Evolutionary conservation across 2,888 invertebrate genomes (phyloP), one percentile per base, ranked within the genome.

Genomic region (Bruchidius siliquastri): DNA sequence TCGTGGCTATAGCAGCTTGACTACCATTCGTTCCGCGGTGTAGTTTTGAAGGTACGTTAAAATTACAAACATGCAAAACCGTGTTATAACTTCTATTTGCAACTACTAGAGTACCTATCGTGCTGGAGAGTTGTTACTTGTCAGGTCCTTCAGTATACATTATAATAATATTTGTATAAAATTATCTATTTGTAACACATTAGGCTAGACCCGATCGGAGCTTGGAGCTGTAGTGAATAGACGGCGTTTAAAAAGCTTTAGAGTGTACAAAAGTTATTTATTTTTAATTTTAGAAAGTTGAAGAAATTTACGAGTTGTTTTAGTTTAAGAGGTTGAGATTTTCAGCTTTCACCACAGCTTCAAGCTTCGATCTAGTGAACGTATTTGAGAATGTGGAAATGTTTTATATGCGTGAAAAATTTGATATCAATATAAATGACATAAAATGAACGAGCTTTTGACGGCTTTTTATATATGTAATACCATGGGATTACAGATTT

Each of bases 391-490:
- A 83, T 81, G 83, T 85, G 85, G 79, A 84, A 82, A 84, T 84
- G 84, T 83, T 85, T 83, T 85, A 84, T 84, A 86, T 82, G 86
- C 86, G 85, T 86, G 85, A 84, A 84, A 80, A 84, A 85, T 83
- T 84, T 85, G 83, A 86, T 86, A 86, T 86, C 85, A 85, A 83
- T 85, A 84, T 84, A 82, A 81, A 83, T 84, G 83, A 85, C 83
- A 84, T 84, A 83, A 84, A 85, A 86, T 87, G 86, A 86, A 85
- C 86, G 86, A 86, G 87, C 86, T 87, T 87, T 86, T 85, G 85
- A 86, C 84, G 85, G 86, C 86, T 87, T 87, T 87, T 86, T 86
- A 84, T 84, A 85, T 85, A 86, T 86, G 86, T 87, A 87, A 86
- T 85, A 86, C 85, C 83, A 86, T 86, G 86, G 85, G 83, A 84